Evolutionary conservation across 2,888 invertebrate species (phyloP), one percentile per base, ranked within the genome.

Genomic region (Diachrysia chrysitis): DNA sequence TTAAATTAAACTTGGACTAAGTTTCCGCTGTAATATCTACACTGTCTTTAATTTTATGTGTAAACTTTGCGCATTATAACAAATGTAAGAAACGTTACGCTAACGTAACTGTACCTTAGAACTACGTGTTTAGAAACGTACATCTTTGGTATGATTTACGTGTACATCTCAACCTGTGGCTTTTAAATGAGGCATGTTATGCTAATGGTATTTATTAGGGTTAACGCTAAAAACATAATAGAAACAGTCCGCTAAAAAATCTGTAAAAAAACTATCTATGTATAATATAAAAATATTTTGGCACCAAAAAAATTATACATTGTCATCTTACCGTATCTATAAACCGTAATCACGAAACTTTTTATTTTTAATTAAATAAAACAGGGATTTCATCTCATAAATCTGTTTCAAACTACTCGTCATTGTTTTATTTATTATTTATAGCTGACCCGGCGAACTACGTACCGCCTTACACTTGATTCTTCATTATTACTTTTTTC

Each of bases 121-220:
- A 51, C 48, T 51, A 51, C 48, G 48, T 51, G 48, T 51, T 51
- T 51, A 19, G 48, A 19, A 63, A 63, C 58, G 69, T 69, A 68
- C 60, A 64, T 73, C 58, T 55, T 42, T 10, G 53, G 54, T 42
- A 62, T 72, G 61, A 42, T 64, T 69, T 60, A 61, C n/a, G 35
- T 54, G 53, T 60, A 54, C 32, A 56, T 55, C 56, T 46, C n/a
- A 71, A 69, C 57, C 57, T 69, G 69, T 69, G 69, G 69, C 54
- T 54, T 66, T 68, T 64, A 64, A 73, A 69, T 69, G 58, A 54
- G 51, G n/a, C 54, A 25, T 64, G 69, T 51, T 61, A 54, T 55
- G 72, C 58, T 73, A 73, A 73, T 73, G 72, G 69, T 16, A 46
- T 63, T 25, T 57, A 37, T 54, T 60, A 72, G 72, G 72, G 72